A percentile compares a stretch with the other conserved stretches of the same genome.
These are phyloP conservation scores for Folsomia candida DNA, from an alignment of 2,888 invertebrate species.

Conservation along the genomic window DNA sequence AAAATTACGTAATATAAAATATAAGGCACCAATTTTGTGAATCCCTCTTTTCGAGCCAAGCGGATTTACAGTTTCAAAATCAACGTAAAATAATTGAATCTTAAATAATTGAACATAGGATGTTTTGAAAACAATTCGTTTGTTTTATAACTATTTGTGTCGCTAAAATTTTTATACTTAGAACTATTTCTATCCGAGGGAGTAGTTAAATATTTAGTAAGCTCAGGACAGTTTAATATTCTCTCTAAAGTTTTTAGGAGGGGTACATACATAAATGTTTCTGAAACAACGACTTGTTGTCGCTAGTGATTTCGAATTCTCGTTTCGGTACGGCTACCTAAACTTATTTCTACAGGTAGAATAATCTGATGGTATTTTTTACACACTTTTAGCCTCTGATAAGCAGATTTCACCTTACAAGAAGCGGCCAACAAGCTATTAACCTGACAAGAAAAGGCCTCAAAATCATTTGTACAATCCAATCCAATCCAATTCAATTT, in stretches of 20 bases:
- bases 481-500: not conserved
- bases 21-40: constrained; percentile 17
- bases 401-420: not conserved
- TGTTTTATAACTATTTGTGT: too few relatives aligned
- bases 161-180: not conserved
- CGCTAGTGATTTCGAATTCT: not conserved
- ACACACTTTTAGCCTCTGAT: constrained; percentile 2
- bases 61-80: constrained; percentile 20
- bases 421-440: not conserved
- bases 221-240: not conserved
- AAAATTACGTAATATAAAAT: too few relatives aligned
- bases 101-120: constrained; percentile 9
- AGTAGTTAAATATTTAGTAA: not conserved
- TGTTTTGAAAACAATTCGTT: not conserved
- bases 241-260: not conserved
- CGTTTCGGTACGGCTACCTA: constrained; percentile 7
- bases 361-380: not conserved
- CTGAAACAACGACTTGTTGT: constrained; percentile 9
- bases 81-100: constrained; percentile 19
- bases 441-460: too few relatives aligned
- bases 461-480: too few relatives aligned
- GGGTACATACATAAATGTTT: constrained; percentile 8
- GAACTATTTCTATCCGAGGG: not conserved
- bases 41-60: constrained; percentile 9
- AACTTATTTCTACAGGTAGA: constrained; percentile 4